Conservation (phyloP, 2,113 vertebrate genomes). For the Oryzias curvinotus region DNA sequence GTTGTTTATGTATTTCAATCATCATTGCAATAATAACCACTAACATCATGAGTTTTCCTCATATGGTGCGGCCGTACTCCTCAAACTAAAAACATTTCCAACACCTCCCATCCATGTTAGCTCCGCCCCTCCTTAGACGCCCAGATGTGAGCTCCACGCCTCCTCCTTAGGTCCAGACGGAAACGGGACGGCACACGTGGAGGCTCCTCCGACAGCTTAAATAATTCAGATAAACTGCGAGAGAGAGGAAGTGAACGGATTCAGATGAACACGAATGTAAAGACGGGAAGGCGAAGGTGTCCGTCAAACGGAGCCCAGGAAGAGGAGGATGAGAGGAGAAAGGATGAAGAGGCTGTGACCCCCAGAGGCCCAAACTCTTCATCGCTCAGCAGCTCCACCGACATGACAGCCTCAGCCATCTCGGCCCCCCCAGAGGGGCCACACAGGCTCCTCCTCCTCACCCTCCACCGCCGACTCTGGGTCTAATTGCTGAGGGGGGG, state of each 20-base stretch:
- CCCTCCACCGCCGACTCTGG: constrained; percentile 4
- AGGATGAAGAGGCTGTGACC: constrained; percentile 49
- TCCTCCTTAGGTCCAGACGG: constrained; percentile 53
- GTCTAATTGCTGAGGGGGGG: too few relatives aligned
- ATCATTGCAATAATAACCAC: too few relatives aligned
- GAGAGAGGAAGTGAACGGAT: constrained; percentile 33
- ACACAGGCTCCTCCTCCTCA: constrained; percentile 5
- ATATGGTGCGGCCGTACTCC: too few relatives aligned
- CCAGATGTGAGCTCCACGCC: too few relatives aligned
- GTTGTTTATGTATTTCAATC: too few relatives aligned
- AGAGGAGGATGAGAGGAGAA: constrained; percentile 15
- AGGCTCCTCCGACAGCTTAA: constrained; percentile 51
- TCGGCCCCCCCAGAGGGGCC: constrained; percentile 49
- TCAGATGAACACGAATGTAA: constrained; percentile 53
- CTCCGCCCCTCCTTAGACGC: too few relatives aligned
- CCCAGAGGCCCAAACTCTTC: constrained; percentile 59
- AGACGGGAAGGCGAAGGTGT: constrained; percentile 37
- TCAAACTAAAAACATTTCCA: too few relatives aligned
- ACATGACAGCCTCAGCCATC: constrained; percentile 58
- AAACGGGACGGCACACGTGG: constrained; percentile 59
- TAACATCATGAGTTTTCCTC: too few relatives aligned
- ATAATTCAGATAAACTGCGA: constrained; percentile 54
- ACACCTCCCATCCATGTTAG: too few relatives aligned
- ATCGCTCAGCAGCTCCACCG: constrained; percentile 56
- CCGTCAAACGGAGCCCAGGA: constrained; percentile 33